Percentiles rank a stretch among this genome's conserved stretches.
Conservation (phyloP, 2,888 invertebrate genomes). For the Eupithecia subumbrata region DNA sequence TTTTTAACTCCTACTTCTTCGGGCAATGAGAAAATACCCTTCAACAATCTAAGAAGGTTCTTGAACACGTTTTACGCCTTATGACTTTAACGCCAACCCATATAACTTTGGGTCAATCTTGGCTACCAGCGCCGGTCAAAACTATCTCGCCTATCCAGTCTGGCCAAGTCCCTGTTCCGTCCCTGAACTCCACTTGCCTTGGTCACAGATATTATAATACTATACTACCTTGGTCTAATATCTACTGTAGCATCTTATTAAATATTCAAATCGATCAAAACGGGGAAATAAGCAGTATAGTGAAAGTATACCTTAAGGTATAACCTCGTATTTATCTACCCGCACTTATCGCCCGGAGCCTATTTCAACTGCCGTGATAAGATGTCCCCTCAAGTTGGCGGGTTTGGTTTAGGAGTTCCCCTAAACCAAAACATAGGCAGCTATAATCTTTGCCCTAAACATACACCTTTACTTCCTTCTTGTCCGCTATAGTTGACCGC, state of each 20-base stretch:
- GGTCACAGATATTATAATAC: no score
- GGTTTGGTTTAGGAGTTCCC: no score
- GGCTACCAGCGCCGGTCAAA: background rate
- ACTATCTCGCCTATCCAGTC: background rate
- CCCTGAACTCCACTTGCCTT: no score
- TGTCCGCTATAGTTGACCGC: no score
- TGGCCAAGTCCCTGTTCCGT: no score
- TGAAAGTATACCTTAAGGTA: background rate
- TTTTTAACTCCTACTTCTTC: background rate
- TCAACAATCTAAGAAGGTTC: background rate
- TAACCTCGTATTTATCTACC: constrained; percentile 5
- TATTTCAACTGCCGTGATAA: constrained; percentile 20
- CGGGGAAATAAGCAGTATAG: background rate
- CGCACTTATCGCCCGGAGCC: constrained; percentile 4
- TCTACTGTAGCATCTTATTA: background rate
- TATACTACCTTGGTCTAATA: no score
- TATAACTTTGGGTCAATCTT: background rate
- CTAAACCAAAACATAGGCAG: background rate
- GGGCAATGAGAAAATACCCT: background rate
- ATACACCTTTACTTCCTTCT: background rate
- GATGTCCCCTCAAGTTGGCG: constrained; percentile 9
- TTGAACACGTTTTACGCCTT: background rate
- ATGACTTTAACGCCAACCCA: background rate
- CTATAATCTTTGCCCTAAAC: constrained; percentile 1
- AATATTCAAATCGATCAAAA: background rate